Conservation (phyloP, 2,888 invertebrate species). For the Caenorhabditis plicata region DNA sequence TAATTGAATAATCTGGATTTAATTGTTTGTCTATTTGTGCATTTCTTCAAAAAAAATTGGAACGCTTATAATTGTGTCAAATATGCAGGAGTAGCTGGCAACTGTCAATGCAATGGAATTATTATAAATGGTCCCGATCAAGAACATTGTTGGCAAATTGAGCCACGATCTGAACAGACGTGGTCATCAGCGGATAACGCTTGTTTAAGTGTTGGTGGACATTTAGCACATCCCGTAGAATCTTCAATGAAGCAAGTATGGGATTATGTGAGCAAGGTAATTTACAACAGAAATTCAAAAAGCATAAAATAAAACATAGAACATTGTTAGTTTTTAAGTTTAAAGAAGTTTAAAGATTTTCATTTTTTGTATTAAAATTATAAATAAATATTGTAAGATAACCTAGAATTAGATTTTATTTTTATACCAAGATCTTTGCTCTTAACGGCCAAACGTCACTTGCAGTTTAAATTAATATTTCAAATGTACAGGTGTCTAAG, state of each 20-base stretch:
- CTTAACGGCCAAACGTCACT: too few relatives aligned
- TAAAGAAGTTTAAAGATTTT: not conserved
- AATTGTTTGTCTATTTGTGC: too few relatives aligned
- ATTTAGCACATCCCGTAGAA: slow-evolving; percentile 39
- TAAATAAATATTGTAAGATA: too few relatives aligned
- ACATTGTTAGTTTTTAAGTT: too few relatives aligned
- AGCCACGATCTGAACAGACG: slow-evolving; percentile 4
- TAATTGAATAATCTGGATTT: too few relatives aligned
- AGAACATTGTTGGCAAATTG: slow-evolving; percentile 36
- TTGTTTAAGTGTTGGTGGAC: slow-evolving; percentile 44
- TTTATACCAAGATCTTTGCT: too few relatives aligned
- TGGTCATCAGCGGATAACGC: slow-evolving; percentile 46
- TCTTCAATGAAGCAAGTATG: slow-evolving; percentile 5
- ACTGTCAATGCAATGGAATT: slow-evolving; percentile 31
- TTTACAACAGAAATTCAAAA: too few relatives aligned
- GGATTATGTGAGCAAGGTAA: slow-evolving; percentile 18
- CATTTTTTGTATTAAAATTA: too few relatives aligned
- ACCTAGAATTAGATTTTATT: too few relatives aligned
- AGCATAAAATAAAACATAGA: too few relatives aligned
- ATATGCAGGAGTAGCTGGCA: not conserved
- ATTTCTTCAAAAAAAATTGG: not conserved
- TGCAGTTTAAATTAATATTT: too few relatives aligned
- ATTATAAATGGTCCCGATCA: slow-evolving; percentile 26
- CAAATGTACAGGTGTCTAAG: too few relatives aligned
- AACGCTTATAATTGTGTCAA: not conserved